Evolutionary conservation across 2,113 vertebrate species (phyloP).

Genomic region (Chaetodon trifascialis): DNA sequence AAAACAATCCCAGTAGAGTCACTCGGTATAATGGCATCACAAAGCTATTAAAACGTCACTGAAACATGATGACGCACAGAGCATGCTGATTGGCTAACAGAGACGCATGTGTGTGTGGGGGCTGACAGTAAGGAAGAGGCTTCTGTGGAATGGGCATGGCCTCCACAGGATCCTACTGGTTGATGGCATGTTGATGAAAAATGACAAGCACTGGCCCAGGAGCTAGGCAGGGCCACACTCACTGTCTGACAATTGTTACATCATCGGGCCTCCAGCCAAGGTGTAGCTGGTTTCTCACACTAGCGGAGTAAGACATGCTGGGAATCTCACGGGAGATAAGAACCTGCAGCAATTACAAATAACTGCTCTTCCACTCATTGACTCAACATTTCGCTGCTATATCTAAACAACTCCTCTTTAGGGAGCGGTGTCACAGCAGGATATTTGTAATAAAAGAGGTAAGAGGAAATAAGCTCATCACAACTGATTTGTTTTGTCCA

Average conservation of each 20-base stretch:
- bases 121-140: not conserved
- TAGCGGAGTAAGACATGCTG: conserved; percentile 5
- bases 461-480: not conserved
- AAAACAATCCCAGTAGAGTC: too few relatives aligned
- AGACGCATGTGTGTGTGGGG: not conserved
- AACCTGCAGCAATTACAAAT: not conserved
- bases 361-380: not conserved
- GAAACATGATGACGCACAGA: too few relatives aligned
- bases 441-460: not conserved
- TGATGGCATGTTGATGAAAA: not conserved
- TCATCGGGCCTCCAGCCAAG: not conserved
- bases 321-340: not conserved
- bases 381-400: conserved; percentile 7
- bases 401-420: conserved; percentile 7
- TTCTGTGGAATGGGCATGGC: not conserved
- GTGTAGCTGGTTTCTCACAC: not conserved
- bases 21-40: too few relatives aligned
- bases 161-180: not conserved
- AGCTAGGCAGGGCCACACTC: not conserved
- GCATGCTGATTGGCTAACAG: not conserved
- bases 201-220: not conserved
- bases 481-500: too few relatives aligned
- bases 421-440: not conserved
- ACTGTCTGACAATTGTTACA: not conserved
- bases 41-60: too few relatives aligned